Evolutionary conservation across 2,888 invertebrate genomes (phyloP), one percentile per base, ranked within the genome.

Genomic region (Ophioninae sp.): DNA sequence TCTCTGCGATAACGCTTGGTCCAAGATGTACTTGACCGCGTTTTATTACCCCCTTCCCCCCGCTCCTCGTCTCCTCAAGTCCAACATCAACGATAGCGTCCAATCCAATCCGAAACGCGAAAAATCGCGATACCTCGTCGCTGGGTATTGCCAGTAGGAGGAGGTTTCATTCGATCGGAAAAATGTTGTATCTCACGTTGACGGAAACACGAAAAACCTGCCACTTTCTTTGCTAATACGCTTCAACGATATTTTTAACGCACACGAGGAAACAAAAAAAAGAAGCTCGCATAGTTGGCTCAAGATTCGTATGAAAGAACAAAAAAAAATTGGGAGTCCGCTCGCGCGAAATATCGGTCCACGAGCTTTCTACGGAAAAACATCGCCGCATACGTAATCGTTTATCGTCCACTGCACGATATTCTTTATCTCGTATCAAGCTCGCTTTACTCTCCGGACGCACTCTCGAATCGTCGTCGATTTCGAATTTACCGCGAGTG

Each of bases 351-450:
- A 69, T 23, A 17, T 69, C 23, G n/a, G 44, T 69, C 67, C 41
- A 20, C 41, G 2, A 39, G 13, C 44, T 73, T 72, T 72, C 67
- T 50, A 65, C 61, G 65, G 64, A 7, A 50, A 50, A 67, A 61
- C 59, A 21, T 56, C 39, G 59, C 37, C 50, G 61, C 44, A 13
- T 30, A 61, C 59, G 37, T 56, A 37, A 74, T 64, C 62, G 50
- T 72, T 72, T 61, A 72, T 61, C 72, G 70, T 57, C 20, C 0
- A 21, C 7, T 64, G 61, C 50, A 30, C 62, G 50, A 30, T 74
- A 64, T 65, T 57, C 57, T 69, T 82, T 82, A 79, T 79, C 72
- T 65, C 21, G 8, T 44, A 76, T 81, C 69, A 44, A 73, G 50
- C 64, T 62, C 62, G n/a, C 44, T 50, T 7, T 20, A 69, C 21